Evolutionary conservation across 2,888 invertebrate species (phyloP).

Genomic region (Rhimphoctona megacephalus): DNA sequence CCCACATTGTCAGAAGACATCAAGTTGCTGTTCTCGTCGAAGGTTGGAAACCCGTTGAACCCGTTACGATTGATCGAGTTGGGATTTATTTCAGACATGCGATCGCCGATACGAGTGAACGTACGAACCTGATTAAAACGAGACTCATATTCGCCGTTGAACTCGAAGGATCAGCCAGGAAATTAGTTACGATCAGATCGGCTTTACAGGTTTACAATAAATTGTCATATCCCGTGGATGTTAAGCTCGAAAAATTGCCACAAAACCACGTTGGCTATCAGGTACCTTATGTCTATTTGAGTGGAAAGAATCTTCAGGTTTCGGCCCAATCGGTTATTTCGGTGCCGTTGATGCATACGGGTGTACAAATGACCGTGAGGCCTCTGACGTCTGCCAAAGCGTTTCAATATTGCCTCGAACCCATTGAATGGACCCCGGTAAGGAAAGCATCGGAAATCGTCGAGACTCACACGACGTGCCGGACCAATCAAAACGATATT

Average conservation of each 20-base stretch:
- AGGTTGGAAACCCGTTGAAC: constrained; percentile 94
- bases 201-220: constrained; percentile 93
- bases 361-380: constrained; percentile 91
- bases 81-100: constrained; percentile 96
- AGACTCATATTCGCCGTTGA: constrained; percentile 96
- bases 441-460: constrained; percentile 84
- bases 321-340: constrained; percentile 88
- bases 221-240: constrained; percentile 90
- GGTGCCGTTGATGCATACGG: constrained; percentile 91
- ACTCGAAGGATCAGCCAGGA: constrained; percentile 96
- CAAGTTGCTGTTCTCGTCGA: constrained; percentile 95
- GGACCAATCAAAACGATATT: constrained; percentile 81
- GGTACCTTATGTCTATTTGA: constrained; percentile 73
- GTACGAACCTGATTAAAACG: constrained; percentile 84
- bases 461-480: constrained; percentile 80
- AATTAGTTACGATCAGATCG: constrained; percentile 96
- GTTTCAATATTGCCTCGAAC: constrained; percentile 87
- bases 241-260: constrained; percentile 88
- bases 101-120: constrained; percentile 74
- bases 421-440: constrained; percentile 88
- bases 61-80: constrained; percentile 97
- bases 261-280: constrained; percentile 83
- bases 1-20: constrained; percentile 92
- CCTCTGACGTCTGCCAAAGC: constrained; percentile 87
- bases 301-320: constrained; percentile 79